Percentiles rank a stretch among this genome's conserved stretches.
Conservation (phyloP, 2,113 vertebrate species). For the Gymnorhina tibicen region DNA sequence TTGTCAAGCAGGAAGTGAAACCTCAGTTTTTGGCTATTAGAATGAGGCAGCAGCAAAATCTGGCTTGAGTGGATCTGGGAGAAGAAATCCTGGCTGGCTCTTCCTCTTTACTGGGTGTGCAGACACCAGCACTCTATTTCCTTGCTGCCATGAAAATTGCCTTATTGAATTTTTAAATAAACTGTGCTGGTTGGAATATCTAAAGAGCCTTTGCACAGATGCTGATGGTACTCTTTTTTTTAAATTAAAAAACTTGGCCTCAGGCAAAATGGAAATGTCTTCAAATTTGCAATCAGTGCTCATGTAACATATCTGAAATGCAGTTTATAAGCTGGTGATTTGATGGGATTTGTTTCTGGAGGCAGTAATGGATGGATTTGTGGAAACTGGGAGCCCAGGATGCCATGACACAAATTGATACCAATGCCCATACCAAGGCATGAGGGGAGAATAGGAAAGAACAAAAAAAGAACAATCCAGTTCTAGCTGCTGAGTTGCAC, state of each 20-base stretch:
- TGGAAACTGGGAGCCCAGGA: neutral
- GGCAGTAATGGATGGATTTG: neutral
- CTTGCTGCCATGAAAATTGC: constrained; percentile 67
- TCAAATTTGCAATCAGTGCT: constrained; percentile 70
- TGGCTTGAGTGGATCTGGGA: neutral
- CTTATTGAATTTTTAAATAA: constrained; percentile 78
- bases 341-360: constrained; percentile 30
- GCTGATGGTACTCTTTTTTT: constrained; percentile 44
- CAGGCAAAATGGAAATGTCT: constrained; percentile 67
- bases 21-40: neutral
- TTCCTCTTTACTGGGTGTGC: neutral
- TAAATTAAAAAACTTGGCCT: constrained; percentile 71
- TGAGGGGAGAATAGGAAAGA: neutral
- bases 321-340: constrained; percentile 32
- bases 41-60: neutral
- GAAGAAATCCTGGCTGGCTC: neutral
- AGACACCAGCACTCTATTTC: neutral
- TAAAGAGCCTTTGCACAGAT: constrained; percentile 64
- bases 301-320: constrained; percentile 63
- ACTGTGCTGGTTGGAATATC: constrained; percentile 64
- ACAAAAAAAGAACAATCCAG: neutral
- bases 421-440: neutral
- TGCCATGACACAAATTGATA: neutral
- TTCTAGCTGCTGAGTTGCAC: neutral
- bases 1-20: neutral